Conservation (phyloP, 2,113 vertebrate species). For the Empidonax alnorum region DNA sequence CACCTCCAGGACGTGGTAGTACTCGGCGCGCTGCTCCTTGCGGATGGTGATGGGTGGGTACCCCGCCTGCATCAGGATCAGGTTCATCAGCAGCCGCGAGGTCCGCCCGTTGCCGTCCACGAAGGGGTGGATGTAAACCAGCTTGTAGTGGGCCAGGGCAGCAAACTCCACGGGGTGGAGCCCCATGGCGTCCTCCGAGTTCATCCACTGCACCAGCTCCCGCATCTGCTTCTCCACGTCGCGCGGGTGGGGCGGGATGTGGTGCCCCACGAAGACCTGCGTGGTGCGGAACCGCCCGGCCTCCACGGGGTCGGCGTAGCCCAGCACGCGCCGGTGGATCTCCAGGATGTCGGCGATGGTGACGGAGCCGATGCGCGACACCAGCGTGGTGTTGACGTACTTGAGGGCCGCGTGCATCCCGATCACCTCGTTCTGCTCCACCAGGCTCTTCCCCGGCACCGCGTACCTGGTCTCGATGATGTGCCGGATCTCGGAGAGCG, state of each 20-base stretch:
- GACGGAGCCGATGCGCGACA: constrained; percentile 84
- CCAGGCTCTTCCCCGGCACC: constrained; percentile 91
- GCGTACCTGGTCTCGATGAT: constrained; percentile 96
- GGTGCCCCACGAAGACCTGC: constrained; percentile 96
- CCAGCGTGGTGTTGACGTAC: constrained; percentile 90
- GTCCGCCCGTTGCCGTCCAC: constrained; percentile 94
- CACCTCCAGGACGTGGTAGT: constrained; percentile 87
- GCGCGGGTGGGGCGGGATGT: constrained; percentile 89
- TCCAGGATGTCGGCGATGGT: constrained; percentile 84
- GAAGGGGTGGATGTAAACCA: constrained; percentile 96
- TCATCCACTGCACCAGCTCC: constrained; percentile 94
- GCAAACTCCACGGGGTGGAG: constrained; percentile 95
- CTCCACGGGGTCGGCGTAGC: constrained; percentile 93
- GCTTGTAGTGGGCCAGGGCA: constrained; percentile 93
- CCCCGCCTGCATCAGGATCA: constrained; percentile 93
- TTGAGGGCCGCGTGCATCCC: constrained; percentile 94
- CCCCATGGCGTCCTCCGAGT: constrained; percentile 89
- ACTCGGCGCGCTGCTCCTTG: constrained; percentile 93
- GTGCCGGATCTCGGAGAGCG: constrained; percentile 92
- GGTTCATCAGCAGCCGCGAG: constrained; percentile 93
- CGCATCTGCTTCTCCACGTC: constrained; percentile 91
- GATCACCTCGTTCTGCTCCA: constrained; percentile 96
- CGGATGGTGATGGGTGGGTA: constrained; percentile 94
- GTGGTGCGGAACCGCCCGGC: constrained; percentile 86
- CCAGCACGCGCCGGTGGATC: constrained; percentile 92